A percentile compares a stretch with the other conserved stretches of the same genome.
Conservation (phyloP, 1,140 invertebrate species). For the Xylocopa sonorina region DNA sequence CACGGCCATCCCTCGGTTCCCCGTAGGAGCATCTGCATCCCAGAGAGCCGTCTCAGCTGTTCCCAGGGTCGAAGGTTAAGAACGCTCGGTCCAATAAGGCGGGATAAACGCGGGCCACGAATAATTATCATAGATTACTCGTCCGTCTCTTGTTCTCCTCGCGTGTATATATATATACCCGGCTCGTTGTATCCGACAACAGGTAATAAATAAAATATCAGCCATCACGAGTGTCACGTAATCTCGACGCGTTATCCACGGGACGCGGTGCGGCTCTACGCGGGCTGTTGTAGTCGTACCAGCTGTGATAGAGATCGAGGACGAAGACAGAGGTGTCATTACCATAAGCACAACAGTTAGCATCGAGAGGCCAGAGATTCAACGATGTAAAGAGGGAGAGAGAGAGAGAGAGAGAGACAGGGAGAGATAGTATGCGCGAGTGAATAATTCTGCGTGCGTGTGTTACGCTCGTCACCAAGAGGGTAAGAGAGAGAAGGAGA, state of each 20-base stretch:
- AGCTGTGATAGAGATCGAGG: conserved; percentile 19
- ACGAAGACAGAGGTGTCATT: conserved; percentile 21
- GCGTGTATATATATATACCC: too few relatives aligned
- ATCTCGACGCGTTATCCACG: conserved; percentile 22
- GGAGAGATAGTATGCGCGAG: fast-evolving
- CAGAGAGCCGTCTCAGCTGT: background rate
- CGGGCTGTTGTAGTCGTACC: background rate
- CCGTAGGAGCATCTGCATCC: too few relatives aligned
- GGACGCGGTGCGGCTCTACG: background rate
- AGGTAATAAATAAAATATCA: conserved; percentile 50
- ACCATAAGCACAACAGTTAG: conserved; percentile 24
- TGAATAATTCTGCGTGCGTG: background rate
- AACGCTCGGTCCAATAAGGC: background rate
- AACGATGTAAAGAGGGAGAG: too few relatives aligned
- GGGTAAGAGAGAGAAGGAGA: background rate
- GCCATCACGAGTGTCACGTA: background rate
- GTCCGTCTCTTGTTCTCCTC: too few relatives aligned
- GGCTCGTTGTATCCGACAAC: background rate
- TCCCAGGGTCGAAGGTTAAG: conserved; percentile 14
- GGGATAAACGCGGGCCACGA: background rate
- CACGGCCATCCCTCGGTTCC: background rate
- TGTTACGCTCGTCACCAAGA: too few relatives aligned
- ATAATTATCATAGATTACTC: conserved; percentile 40
- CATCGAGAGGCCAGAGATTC: background rate
- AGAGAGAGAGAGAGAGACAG: background rate